Evolutionary conservation across 2,113 vertebrate genomes (phyloP).

Genomic region (Cacatua alba): DNA sequence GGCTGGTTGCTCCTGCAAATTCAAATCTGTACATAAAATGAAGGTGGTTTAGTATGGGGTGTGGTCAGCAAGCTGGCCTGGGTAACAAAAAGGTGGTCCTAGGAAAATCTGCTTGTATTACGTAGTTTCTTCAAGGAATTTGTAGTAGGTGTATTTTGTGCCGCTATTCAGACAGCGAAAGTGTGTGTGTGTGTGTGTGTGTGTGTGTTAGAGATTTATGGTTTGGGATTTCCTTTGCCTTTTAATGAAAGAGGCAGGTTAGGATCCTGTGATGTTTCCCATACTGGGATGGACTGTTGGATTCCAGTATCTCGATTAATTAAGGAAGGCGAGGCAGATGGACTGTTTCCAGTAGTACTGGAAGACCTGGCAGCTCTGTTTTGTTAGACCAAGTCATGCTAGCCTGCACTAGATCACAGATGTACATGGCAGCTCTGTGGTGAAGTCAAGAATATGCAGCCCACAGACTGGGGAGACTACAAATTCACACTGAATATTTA

Average conservation of each 20-base stretch:
- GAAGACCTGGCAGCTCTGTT: background rate
- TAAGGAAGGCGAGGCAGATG: background rate
- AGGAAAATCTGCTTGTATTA: background rate
- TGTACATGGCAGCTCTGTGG: background rate
- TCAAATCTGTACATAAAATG: background rate
- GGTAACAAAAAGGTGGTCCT: background rate
- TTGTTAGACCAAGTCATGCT: background rate
- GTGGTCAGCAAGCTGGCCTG: background rate
- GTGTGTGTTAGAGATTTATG: background rate
- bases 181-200: background rate
- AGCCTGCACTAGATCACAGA: background rate
- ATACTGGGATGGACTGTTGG: background rate
- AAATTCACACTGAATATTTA: background rate
- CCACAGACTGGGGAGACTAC: background rate
- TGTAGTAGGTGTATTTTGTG: background rate
- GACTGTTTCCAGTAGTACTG: background rate
- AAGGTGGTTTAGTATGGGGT: background rate
- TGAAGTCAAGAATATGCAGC: background rate
- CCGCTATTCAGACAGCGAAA: background rate
- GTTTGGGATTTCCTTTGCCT: conserved; percentile 5
- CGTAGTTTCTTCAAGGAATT: background rate
- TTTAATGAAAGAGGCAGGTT: background rate
- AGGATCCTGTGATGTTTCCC: background rate
- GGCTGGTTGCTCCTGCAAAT: background rate
- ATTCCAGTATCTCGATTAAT: background rate